phyloP scores from a whole-genome alignment of 2,113 vertebrate genomes.

The Leptobrachium leishanense region DNA sequence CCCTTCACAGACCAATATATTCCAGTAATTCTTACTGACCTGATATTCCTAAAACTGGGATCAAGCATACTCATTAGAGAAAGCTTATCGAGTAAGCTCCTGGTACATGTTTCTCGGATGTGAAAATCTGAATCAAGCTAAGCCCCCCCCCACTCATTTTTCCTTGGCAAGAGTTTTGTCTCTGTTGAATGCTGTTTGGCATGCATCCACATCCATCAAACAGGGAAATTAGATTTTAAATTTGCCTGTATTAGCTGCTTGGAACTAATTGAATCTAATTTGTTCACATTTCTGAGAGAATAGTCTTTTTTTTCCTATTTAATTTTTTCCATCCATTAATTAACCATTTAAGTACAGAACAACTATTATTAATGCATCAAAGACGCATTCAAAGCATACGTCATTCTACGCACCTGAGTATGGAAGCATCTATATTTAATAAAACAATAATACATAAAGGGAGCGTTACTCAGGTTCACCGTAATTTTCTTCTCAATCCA shows the following conservation, averaged over 20 bases:
- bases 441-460: no score
- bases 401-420: no score
- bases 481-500: no score
- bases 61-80: slow-evolving; percentile 4
- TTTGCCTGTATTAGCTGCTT: slow-evolving; percentile 39
- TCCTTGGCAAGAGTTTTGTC: slow-evolving; percentile 21
- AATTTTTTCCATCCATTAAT: background rate
- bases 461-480: no score
- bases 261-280: slow-evolving; percentile 27
- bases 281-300: slow-evolving; percentile 17
- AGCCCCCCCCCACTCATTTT: background rate
- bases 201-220: slow-evolving; percentile 6
- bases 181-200: slow-evolving; percentile 29
- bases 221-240: slow-evolving; percentile 30
- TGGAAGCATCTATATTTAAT: no score
- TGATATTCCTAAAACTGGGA: slow-evolving; percentile 17
- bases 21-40: background rate
- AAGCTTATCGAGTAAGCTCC: slow-evolving; percentile 12
- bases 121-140: slow-evolving; percentile 12
- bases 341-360: background rate
- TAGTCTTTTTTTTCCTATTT: slow-evolving; percentile 5
- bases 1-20: no score
- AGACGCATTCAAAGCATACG: no score
- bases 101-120: slow-evolving; percentile 9
- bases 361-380: no score